Evolutionary conservation across 2,888 invertebrate species (phyloP).

Genomic region (Entomobrya multifasciata): DNA sequence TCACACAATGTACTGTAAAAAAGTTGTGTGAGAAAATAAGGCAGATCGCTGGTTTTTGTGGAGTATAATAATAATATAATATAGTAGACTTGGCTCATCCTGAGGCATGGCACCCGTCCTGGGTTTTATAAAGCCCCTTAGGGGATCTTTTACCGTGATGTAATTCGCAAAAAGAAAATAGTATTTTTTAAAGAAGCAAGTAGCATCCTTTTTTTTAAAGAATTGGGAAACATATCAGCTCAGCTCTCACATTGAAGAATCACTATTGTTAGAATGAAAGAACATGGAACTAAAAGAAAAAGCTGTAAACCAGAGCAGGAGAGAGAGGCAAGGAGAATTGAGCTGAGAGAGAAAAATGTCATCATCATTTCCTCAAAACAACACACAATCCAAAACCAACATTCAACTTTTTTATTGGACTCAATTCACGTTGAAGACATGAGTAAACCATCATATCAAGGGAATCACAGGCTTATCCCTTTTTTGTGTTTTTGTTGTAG

Average conservation of each 20-base stretch:
- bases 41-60: no score
- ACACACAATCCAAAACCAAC: conserved; percentile 4
- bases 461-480: conserved; percentile 33
- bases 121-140: conserved; percentile 58
- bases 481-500: background rate
- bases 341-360: conserved; percentile 47
- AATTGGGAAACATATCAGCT: conserved; percentile 6
- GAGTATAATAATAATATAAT: background rate
- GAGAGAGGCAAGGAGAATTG: conserved; percentile 21
- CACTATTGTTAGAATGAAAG: background rate
- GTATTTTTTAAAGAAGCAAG: conserved; percentile 27
- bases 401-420: background rate
- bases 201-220: background rate
- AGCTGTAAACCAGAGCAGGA: background rate
- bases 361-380: conserved; percentile 26
- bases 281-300: no score
- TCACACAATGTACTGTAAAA: background rate
- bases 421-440: conserved; percentile 33
- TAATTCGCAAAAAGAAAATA: conserved; percentile 66
- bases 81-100: background rate
- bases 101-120: conserved; percentile 23
- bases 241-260: conserved; percentile 9
- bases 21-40: background rate
- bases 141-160: conserved; percentile 47
- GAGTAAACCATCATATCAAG: conserved; percentile 41